Base-by-base conservation (phyloP, 2,888 invertebrate species). In the Holacanthella duospinosa region DNA sequence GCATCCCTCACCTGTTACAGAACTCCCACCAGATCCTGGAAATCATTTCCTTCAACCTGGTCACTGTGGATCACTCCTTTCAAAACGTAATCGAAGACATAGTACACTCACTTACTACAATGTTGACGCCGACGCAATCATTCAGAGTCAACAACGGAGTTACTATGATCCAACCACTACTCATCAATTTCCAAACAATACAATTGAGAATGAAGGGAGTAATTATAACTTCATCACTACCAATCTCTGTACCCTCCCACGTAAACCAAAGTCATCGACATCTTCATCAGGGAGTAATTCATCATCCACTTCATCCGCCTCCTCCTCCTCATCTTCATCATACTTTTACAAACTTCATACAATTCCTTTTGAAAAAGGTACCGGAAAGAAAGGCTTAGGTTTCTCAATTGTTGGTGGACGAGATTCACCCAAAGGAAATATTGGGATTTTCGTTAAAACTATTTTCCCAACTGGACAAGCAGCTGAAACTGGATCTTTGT, bases 391-490 rank as follows among this genome's bases (percentile, higher is more conserved):
- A 77, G 89, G 89, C 64, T 81, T 93, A 60, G 92, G 92, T 29
- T 92, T 93, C 77, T 91, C 90, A 76, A 89, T 92, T 74, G 69
- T 71, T 29, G 70, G 92, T 59, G 93, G 92, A 55, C 83, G 85
- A 59, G 92, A 92, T 78, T 89, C 90, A 1, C 88, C 90, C 0
- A 88, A 88, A 77, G 91, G 90, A 55, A 85, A 85, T 76, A 87
- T 91, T 84, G 91, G 91, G 56, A 90, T 93, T 76, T 91, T 88
- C 77, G 88, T 93, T 1, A 89, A 91, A 79, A 89, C 90, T 4
- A 88, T 93, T 55, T 90, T 91, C 76, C 86, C 88, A 43, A 84
- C 85, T 68, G 92, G 92, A 53, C 88, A 90, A 79, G 89, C 91
- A 65, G 88, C 89, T 60, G 89, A 91, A 75, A 86, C 85, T 79